Percentiles rank a stretch among this genome's conserved stretches.
These are phyloP conservation scores for Lapara coniferarum DNA, from an alignment of 2,888 invertebrate genomes.

Conservation along the genomic window DNA sequence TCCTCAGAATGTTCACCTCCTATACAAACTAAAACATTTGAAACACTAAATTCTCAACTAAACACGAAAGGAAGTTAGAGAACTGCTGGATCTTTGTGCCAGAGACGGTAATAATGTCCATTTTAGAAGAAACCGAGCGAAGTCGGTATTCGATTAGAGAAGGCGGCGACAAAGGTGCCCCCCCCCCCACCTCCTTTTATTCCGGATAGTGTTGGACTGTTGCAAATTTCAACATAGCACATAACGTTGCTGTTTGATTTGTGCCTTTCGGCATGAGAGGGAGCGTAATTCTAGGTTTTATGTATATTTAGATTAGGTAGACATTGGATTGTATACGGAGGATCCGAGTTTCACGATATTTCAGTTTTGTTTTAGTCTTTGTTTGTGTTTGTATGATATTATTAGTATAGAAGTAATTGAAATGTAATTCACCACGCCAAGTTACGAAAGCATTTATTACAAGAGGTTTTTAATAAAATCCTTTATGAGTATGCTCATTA, in stretches of 20 bases:
- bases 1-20: background rate
- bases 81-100: conserved; percentile 11
- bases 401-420: no score
- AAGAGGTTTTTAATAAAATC: no score
- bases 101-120: conserved; percentile 15
- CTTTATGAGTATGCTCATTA: no score
- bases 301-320: no score
- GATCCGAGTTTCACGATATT: no score
- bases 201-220: conserved; percentile 37
- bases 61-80: conserved; percentile 12
- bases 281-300: background rate
- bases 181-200: conserved; percentile 39
- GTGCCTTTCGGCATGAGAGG: conserved; percentile 1
- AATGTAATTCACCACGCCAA: no score
- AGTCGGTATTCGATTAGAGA: conserved; percentile 56
- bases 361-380: no score
- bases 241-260: conserved; percentile 24
- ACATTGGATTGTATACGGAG: no score
- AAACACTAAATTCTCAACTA: background rate
- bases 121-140: conserved; percentile 33
- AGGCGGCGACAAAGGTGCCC: conserved; percentile 52
- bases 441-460: no score
- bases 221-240: conserved; percentile 36
- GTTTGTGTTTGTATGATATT: no score
- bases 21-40: background rate